Evolutionary conservation across 2,888 invertebrate species (phyloP).

Genomic region (Tipula unca): DNA sequence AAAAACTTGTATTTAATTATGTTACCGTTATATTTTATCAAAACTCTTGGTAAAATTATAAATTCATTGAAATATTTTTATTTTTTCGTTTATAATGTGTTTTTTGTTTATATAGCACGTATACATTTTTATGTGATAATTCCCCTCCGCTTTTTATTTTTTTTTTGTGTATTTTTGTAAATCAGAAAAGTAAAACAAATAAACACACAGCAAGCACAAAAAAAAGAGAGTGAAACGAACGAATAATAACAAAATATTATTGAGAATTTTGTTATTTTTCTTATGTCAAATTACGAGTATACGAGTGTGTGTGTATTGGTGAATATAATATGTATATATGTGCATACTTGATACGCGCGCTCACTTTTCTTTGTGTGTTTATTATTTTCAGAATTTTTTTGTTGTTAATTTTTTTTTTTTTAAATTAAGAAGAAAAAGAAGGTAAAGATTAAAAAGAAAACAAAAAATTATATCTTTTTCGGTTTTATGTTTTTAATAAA

Average conservation of each 20-base stretch:
- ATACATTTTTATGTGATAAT: not conserved
- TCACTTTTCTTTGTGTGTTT: conserved; percentile 14
- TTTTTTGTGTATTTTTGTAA: not conserved
- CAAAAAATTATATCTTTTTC: conserved; percentile 1
- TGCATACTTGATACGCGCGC: not conserved
- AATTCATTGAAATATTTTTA: not conserved
- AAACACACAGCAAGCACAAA: not conserved
- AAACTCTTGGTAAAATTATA: not conserved
- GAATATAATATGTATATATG: too few species aligned
- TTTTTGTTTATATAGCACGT: not conserved
- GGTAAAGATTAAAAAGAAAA: not conserved
- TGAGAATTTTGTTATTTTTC: not conserved
- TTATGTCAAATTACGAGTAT: not conserved
- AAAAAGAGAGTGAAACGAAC: not conserved
- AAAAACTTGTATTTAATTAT: not conserved
- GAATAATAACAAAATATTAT: not conserved
- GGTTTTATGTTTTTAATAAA: conserved; percentile 8
- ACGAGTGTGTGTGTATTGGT: not conserved
- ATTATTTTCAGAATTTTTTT: not conserved
- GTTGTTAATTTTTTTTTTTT: not conserved
- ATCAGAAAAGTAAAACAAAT: not conserved
- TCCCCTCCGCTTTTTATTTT: not conserved
- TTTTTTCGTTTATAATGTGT: not conserved
- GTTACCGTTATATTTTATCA: not conserved
- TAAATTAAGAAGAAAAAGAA: not conserved